These are phyloP conservation scores for Bos javanicus DNA, from an alignment of 2,113 vertebrate species.

Conservation along the genomic window DNA sequence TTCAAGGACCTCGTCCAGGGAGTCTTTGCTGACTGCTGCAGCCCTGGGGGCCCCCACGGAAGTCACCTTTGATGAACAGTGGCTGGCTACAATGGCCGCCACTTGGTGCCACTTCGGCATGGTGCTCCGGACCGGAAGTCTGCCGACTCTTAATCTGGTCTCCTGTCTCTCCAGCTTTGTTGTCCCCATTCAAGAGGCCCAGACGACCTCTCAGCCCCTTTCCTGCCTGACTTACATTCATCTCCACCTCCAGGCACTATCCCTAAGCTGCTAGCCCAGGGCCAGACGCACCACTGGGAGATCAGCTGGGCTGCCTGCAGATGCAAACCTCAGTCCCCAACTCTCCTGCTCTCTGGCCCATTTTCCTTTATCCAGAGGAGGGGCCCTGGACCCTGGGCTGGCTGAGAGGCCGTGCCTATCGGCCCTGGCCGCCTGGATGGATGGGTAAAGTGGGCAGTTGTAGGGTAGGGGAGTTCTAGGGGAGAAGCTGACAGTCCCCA, in stretches of 20 bases:
- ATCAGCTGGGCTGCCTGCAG: not conserved
- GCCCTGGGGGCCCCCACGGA: not conserved
- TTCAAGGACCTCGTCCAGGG: not conserved
- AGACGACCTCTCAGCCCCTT: not conserved
- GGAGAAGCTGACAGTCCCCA: not conserved
- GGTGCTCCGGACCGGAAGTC: accelerated
- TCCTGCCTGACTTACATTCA: not conserved
- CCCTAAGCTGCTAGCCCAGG: not conserved
- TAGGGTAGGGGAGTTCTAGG: not conserved
- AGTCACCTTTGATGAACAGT: not conserved
- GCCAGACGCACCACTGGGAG: not conserved
- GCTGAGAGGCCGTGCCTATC: not conserved
- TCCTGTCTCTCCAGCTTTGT: not conserved
- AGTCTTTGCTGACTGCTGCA: not conserved
- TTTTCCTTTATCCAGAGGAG: not conserved
- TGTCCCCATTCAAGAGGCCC: not conserved
- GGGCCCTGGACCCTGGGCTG: not conserved
- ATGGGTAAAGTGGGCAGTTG: accelerated
- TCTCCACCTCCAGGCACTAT: not conserved
- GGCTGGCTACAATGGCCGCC: too few species aligned
- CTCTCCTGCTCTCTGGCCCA: not conserved
- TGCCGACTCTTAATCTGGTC: not conserved
- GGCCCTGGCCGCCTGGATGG: not conserved
- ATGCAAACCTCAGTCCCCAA: not conserved
- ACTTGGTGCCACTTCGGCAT: not conserved